phyloP scores from a whole-genome alignment of 2,888 invertebrate species.

The Plebejus argus region DNA sequence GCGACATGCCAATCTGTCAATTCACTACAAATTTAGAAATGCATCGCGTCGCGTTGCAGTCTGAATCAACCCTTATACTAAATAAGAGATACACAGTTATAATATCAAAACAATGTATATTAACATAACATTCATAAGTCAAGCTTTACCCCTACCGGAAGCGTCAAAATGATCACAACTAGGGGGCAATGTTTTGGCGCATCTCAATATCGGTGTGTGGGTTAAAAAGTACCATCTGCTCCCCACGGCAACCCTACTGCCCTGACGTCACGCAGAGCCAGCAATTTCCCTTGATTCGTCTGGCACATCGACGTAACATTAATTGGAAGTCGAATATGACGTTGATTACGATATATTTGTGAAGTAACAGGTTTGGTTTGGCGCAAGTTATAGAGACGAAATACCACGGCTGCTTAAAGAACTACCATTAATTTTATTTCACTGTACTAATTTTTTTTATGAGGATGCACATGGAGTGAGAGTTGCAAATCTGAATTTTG shows the following conservation, averaged over 20 bases:
- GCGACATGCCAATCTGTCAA: too few relatives aligned
- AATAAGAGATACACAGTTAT: neutral
- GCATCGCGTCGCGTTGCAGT: too few relatives aligned
- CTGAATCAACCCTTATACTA: too few relatives aligned
- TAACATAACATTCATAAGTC: neutral
- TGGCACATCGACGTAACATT: neutral
- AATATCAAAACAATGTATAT: neutral
- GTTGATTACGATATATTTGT: neutral
- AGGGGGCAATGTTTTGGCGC: neutral
- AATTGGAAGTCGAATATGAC: neutral
- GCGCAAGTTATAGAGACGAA: too few relatives aligned
- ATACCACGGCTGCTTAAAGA: too few relatives aligned
- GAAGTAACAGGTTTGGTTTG: too few relatives aligned
- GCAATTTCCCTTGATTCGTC: neutral
- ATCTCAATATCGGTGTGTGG: slow-evolving; percentile 12
- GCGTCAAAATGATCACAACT: neutral
- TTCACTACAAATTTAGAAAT: too few relatives aligned
- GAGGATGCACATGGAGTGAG: too few relatives aligned
- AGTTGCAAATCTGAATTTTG: too few relatives aligned
- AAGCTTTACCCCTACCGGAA: neutral
- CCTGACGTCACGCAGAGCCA: slow-evolving; percentile 1
- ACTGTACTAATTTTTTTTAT: too few relatives aligned
- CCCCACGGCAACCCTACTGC: neutral
- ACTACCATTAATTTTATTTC: too few relatives aligned
- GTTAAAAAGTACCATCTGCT: slow-evolving; percentile 5